Evolutionary conservation across 2,113 vertebrate species (phyloP), one percentile per base, ranked within the genome.

Genomic region (Macrotis lagotis): DNA sequence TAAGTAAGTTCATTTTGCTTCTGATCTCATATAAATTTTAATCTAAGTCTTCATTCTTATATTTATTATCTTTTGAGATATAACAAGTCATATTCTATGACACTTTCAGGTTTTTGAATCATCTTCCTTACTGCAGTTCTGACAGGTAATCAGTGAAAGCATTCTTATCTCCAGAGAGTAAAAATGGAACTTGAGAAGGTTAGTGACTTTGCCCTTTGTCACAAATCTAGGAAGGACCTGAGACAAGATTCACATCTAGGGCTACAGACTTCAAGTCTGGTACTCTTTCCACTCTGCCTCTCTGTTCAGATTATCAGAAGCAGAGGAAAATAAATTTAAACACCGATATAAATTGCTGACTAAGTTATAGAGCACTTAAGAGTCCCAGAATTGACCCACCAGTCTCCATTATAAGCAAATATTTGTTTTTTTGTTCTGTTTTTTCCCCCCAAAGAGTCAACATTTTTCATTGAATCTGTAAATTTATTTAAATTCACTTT

Each of bases 1-100:
- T 95, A 90, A 96, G 91, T n/a, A 52, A 94, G 95, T 55, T 94
- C 51, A 97, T 91, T 96, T 96, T 88, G 19, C 4, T 24, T 97
- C 93, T 28, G 50, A n/a, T 94, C 91, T 48, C 88, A 95, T 91
- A 96, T 94, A 51, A 49, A 50, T 94, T 92, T 94, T 89, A 91
- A 96, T 74, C 11, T 24, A 89, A 47, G 28, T 50, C 89, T 90
- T 3, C 9, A 83, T 44, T 83, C 66, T 83, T 8, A 24, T 44
- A 83, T 83, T 83, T 83, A 83, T 83, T 83, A 44, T 44, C 22
- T 19, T 83, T 83, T 83, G 66, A 83, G n/a, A 83, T 44, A 83
- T 6, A 16, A n/a, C n/a, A 83, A 83, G 1, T 22, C n/a, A 83
- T 44, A 83, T 83, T 19, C 22, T 44, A 22, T 44, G 37, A 83